phyloP scores from a whole-genome alignment of 2,797 vertebrate species.

The Cynopterus sphinx region DNA sequence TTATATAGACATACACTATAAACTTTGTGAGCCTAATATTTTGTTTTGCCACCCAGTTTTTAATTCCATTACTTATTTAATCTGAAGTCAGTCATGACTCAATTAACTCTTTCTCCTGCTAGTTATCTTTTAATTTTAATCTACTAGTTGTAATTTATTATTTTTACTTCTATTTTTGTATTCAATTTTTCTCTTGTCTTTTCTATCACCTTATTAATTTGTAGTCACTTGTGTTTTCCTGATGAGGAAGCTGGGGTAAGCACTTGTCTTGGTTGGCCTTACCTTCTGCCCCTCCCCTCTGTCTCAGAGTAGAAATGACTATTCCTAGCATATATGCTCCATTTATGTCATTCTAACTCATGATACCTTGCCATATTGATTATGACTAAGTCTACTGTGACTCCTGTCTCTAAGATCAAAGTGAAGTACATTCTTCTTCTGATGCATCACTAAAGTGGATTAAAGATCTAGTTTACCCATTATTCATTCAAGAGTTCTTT shows the following conservation, averaged over 20 bases:
- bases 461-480: not conserved
- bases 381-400: not conserved
- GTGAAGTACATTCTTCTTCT: not conserved
- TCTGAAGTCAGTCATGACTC: not conserved
- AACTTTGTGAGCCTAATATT: not conserved
- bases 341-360: not conserved
- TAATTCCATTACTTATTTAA: not conserved
- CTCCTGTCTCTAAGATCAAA: not conserved
- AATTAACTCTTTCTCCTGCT: not conserved
- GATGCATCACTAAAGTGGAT: not conserved
- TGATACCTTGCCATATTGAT: not conserved
- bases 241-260: not conserved
- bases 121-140: not conserved
- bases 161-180: not conserved
- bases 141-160: not conserved
- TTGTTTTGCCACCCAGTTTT: not conserved
- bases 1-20: not conserved
- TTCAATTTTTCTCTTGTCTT: not conserved
- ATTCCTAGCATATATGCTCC: not conserved
- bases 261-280: not conserved
- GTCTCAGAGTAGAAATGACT: not conserved
- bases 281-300: not conserved
- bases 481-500: not conserved
- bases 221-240: not conserved
- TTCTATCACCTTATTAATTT: not conserved